These are phyloP conservation scores for Acronicta leporina DNA, from an alignment of 2,888 invertebrate genomes.

Conservation along the genomic window DNA sequence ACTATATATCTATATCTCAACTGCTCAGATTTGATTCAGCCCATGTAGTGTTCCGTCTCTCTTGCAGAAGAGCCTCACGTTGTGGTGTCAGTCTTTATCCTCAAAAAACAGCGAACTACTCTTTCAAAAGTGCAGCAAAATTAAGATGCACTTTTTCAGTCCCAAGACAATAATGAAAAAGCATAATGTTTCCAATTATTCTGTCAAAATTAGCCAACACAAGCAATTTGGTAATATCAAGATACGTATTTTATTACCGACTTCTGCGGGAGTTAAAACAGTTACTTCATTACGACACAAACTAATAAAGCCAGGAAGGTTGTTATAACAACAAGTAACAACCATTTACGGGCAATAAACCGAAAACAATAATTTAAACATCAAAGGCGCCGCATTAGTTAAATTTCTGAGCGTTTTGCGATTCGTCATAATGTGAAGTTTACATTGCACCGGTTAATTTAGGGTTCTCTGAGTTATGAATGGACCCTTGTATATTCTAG, in stretches of 20 bases:
- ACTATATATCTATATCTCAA: no score
- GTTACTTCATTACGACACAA: conserved; percentile 51
- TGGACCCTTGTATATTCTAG: not conserved
- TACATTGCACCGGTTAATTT: conserved; percentile 47
- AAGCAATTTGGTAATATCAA: no score
- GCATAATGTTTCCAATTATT: no score
- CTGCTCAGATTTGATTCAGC: no score
- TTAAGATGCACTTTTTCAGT: no score
- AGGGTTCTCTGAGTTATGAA: conserved; percentile 34
- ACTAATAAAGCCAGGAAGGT: conserved; percentile 51
- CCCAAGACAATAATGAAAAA: no score
- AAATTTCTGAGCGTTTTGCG: conserved; percentile 49
- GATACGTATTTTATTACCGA: conserved; percentile 22
- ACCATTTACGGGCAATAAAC: conserved; percentile 70
- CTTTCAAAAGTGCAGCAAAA: no score
- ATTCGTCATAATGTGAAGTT: conserved; percentile 59
- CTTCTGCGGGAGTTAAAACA: conserved; percentile 48
- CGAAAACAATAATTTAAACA: conserved; percentile 65
- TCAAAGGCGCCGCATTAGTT: conserved; percentile 65
- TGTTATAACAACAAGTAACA: conserved; percentile 53
- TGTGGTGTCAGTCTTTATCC: no score
- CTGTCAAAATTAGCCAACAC: no score
- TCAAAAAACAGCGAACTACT: no score
- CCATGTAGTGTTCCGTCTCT: no score
- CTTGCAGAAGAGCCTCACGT: no score